Evolutionary conservation across 64 coral and sea anemone genomes (phyloP), one percentile per base, ranked within the genome.

Genomic region (Cladopsammia gracilis): DNA sequence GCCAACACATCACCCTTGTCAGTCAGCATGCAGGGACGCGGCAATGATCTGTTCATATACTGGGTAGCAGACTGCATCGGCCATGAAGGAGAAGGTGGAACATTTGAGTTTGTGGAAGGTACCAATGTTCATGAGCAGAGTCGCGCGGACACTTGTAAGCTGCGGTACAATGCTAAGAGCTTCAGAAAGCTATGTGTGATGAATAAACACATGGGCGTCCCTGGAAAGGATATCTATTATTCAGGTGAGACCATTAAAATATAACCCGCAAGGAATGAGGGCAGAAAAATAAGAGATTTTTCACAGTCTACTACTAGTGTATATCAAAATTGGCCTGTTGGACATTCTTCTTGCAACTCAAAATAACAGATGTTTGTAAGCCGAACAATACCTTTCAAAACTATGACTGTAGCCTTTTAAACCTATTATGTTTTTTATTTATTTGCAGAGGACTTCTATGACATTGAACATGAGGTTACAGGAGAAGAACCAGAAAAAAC

Each of bases 71-170:
- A 99, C 78, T 99, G 98, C 60, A 76, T 94, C 4, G 94, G 90
- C 25, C 88, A 96, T 80, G 98, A 99, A 87, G 94, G 98, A 34
- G 88, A 99, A 60, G 98, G 98, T 10, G 77, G 77, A 75, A 85
- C 90, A 58, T 99, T 99, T 70, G 84, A 93, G 42, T 99, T 99
- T 96, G 98, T 99, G 16, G 88, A 96, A 84, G 98, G 98, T 51
- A 99, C 98, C 16, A 99, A 99, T 24, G 92, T 99, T 3, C 98
- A 99, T 86, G 98, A 99, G 14, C 98, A 99, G 85, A 99, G 98
- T 64, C 88, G 98, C 46, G 94, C 98, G 19, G 98, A 99, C 81
- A 99, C 98, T 6, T 99, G 98, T 58, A 78, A 96, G 46, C 91
- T 99, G 18, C 62, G 98, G 62, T 99, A 96, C 77, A 87, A 96